Percentiles rank a stretch among this genome's conserved stretches.
Conservation (phyloP, 2,113 vertebrate genomes). For the Ceuthmochares aereus region DNA sequence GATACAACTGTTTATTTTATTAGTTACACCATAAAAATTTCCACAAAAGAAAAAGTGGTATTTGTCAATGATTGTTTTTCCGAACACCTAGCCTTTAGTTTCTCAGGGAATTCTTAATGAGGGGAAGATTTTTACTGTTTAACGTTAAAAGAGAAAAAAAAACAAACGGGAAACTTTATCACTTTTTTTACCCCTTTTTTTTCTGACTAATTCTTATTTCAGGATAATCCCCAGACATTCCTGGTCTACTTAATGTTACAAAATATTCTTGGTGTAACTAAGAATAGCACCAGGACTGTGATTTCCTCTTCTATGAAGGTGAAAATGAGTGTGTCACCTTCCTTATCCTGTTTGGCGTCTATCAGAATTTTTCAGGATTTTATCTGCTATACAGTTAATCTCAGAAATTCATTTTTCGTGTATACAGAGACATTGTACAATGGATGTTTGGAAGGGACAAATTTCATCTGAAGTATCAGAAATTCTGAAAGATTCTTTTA, state of each 20-base stretch:
- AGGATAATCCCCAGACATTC: background rate
- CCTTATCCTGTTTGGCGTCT: background rate
- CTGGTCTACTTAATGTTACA: background rate
- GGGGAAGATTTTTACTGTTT: background rate
- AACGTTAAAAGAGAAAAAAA: background rate
- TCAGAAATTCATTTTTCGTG: background rate
- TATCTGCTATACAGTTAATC: background rate
- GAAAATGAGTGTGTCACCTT: background rate
- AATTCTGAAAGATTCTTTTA: constrained; percentile 20
- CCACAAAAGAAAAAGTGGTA: background rate
- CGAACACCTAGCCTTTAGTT: background rate
- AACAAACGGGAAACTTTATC: background rate
- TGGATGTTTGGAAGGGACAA: background rate
- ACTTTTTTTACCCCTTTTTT: background rate
- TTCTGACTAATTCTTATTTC: background rate
- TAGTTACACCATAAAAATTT: background rate
- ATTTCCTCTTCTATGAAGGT: background rate
- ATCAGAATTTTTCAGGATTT: background rate
- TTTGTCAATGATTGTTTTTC: background rate
- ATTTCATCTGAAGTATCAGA: background rate
- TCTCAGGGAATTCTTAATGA: background rate
- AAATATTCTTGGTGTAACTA: background rate
- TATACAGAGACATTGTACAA: background rate
- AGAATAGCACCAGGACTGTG: background rate
- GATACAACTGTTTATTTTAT: background rate